Base-by-base conservation (phyloP, 2,888 invertebrate species). In the Hirudinaria manillensis region DNA sequence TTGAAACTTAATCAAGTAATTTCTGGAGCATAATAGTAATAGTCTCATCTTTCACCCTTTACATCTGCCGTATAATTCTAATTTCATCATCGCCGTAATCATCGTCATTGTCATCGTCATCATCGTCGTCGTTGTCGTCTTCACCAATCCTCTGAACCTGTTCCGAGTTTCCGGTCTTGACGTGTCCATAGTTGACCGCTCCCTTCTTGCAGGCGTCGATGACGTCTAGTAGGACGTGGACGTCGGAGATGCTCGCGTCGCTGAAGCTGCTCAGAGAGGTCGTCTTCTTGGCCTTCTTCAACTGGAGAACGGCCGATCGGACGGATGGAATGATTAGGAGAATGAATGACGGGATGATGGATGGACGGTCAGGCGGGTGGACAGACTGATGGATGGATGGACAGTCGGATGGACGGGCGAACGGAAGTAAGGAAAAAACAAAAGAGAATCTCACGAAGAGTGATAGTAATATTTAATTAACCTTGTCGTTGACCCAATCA, bases 181-280 rank as follows among this genome's bases (percentile, higher is more conserved):
- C 92, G 56, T 94, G 88, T 79, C 93, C 93, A 85, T 96, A 98
- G 86, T 95, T 95, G 83, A 99, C 93, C 78, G 92, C 90, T 74
- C 94, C 94, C 0, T 96, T 95, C 84, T 94, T 95, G 85, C 99
- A 96, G 75, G 94, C 90, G 86, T 99, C 98, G 80, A 99, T 94
- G 80, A 99, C 88, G 86, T 98, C 96, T 80, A 99, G 89, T 24
- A 99, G 91, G 75, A 95, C 93, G 82, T 90, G 90, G n/a, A 91
- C 95, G 85, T 94, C 92, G 24, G 92, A 90, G 82, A 99, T 89
- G n/a, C 89, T 89, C 34, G 90, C 89, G 85, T 99, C 99, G 88
- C 95, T 90, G 82, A 88, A 89, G 77, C 82, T 83, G 24, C 80
- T 81, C 56, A 88, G 84, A 13, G 81, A 81, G 21, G 85, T 83